Evolutionary conservation across 2,888 invertebrate genomes (phyloP), one percentile per base, ranked within the genome.

Genomic region (Epicampocera succincta): DNA sequence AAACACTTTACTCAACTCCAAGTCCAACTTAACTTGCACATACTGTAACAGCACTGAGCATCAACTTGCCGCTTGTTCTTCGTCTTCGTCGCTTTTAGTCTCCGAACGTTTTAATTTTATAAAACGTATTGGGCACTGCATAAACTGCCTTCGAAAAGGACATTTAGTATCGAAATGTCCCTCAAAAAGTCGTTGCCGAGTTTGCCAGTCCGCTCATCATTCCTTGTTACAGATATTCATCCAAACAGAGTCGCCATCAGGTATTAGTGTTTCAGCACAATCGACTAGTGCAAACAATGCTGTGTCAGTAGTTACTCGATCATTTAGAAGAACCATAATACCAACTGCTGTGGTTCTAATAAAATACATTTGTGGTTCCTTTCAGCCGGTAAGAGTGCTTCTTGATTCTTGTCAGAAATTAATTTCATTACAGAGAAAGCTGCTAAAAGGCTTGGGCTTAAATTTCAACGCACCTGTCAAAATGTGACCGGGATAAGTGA

Each of bases 301-400:
- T 48, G 17, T 48, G 2, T 29, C 54, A 9, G 3, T 29, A 33
- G 8, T 56, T 15, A 15, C 25, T 19, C 17, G 50, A 4, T 58
- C 58, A 48, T 58, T 38, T n/a, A 71, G 21, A 21, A 40, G 40
- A 21, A 58, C 56, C 1, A 25, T 71, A 48, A 50, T 71, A 13
- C 50, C 60, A 19, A 71, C 60, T 15, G 52, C 60, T 3, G 46
- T 79, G 11, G 50, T 80, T 25, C 48, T 80, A 3, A 66, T 75
- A 0, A 75, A 54, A 33, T 65, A 71, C 17, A 52, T 25, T 11
- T 65, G 2, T 29, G 75, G 75, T 1, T 11, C 11, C 1, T 75
- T 71, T 11, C 71, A 80, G 38, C 75, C 71, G 8, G 38, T 75
- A 15, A 38, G 58, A 21, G 80, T 44, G 11, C 66, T 66, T 15